These are phyloP conservation scores for Erebia palarica DNA, from an alignment of 2,888 invertebrate species.

Conservation along the genomic window DNA sequence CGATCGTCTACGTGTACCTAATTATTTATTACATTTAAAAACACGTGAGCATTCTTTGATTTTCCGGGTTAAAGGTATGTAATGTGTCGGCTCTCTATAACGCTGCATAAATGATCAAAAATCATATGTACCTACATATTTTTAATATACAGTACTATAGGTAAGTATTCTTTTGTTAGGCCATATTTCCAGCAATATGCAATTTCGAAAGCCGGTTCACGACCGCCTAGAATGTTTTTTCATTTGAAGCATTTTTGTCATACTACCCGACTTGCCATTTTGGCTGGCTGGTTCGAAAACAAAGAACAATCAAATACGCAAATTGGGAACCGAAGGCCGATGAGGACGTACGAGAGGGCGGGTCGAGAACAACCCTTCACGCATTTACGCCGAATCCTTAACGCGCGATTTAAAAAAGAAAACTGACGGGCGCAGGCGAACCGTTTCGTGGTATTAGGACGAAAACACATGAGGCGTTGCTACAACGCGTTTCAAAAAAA, in stretches of 20 bases:
- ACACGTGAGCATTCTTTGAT: too few species aligned
- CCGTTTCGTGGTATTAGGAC: constrained; percentile 78
- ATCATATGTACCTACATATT: too few species aligned
- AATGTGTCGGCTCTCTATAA: too few species aligned
- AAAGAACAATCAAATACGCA: constrained; percentile 37
- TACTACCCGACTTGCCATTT: neutral
- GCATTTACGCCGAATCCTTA: constrained; percentile 80
- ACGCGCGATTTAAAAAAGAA: constrained; percentile 82
- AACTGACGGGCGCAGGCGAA: constrained; percentile 72
- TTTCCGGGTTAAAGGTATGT: too few species aligned
- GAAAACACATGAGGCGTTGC: constrained; percentile 5
- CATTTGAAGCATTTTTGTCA: constrained; percentile 3
- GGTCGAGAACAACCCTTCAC: constrained; percentile 69
- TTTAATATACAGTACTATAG: too few species aligned
- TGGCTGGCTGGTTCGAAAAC: constrained; percentile 24
- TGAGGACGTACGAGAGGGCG: constrained; percentile 70
- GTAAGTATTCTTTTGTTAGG: neutral
- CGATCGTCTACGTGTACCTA: too few species aligned
- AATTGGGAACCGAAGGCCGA: constrained; percentile 44
- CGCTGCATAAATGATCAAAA: neutral
- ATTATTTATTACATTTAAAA: too few species aligned
- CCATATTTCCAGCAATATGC: neutral
- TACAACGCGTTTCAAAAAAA: neutral
- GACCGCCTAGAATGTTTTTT: neutral
- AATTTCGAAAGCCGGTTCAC: neutral